These are phyloP conservation scores for Phalanger gymnotis DNA, from an alignment of 2,797 vertebrate genomes.

Conservation along the genomic window DNA sequence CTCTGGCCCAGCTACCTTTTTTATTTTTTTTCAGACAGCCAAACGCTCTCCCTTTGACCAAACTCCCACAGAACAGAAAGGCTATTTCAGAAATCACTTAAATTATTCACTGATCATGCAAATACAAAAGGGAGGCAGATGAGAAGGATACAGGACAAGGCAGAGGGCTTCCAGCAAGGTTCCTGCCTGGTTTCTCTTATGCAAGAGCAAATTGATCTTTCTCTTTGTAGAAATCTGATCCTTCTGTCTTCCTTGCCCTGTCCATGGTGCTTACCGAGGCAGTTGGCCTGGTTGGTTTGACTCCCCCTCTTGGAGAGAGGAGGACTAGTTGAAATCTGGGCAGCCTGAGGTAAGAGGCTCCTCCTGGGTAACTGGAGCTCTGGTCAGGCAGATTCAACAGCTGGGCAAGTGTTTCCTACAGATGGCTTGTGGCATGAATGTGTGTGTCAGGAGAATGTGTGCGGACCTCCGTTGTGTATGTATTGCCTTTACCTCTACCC, in stretches of 20 bases:
- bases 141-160: not conserved
- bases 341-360: not conserved
- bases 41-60: not conserved
- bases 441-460: not conserved
- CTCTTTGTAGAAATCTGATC: not conserved
- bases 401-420: not conserved
- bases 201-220: not conserved
- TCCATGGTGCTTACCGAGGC: not conserved
- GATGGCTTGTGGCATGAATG: slow-evolving; percentile 3
- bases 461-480: not conserved
- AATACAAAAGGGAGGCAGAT: slow-evolving; percentile 17
- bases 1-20: slow-evolving; percentile 1
- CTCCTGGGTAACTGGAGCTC: not conserved
- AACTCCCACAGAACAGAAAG: slow-evolving; percentile 3
- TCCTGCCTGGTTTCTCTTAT: not conserved
- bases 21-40: not conserved
- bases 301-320: not conserved
- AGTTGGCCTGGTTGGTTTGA: not conserved
- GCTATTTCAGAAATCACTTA: not conserved
- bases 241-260: not conserved
- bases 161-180: accelerated
- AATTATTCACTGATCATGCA: slow-evolving; percentile 14
- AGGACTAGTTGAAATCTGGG: slow-evolving; percentile 10
- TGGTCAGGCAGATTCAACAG: not conserved
- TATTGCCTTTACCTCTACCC: not conserved